Evolutionary conservation across 2,797 vertebrate species (phyloP).

Genomic region (Triplophysa yarkandensis): DNA sequence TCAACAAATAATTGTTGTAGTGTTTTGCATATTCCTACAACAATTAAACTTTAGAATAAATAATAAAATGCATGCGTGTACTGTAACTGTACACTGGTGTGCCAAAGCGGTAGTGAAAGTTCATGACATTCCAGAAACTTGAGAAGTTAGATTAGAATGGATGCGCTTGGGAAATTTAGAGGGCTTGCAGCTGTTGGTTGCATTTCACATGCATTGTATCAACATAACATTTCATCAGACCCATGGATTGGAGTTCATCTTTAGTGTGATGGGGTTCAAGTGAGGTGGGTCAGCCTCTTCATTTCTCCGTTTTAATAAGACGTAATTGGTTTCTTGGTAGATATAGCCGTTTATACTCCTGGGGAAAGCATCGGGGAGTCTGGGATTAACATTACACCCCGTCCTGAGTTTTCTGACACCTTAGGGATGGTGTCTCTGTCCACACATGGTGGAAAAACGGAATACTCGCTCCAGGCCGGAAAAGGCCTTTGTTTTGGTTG

Average conservation of each 20-base stretch:
- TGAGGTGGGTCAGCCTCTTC: slow-evolving; percentile 3
- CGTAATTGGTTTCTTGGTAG: background rate
- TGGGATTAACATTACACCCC: slow-evolving; percentile 64
- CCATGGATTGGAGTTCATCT: slow-evolving; percentile 21
- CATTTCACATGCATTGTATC: slow-evolving; percentile 18
- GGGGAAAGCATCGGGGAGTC: slow-evolving; percentile 31
- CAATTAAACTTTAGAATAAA: background rate
- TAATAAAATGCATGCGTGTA: slow-evolving; percentile 8
- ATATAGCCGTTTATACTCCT: background rate
- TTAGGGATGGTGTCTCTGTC: slow-evolving; percentile 53
- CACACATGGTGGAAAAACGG: slow-evolving; percentile 51
- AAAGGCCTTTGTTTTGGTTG: slow-evolving; percentile 59
- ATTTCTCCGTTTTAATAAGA: background rate
- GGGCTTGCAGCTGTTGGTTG: slow-evolving; percentile 37
- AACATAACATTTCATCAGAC: slow-evolving; percentile 27
- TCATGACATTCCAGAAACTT: slow-evolving; percentile 27
- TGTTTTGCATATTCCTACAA: background rate
- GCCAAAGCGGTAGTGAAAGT: slow-evolving; percentile 42
- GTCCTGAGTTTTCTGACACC: slow-evolving; percentile 51
- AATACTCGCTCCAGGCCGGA: slow-evolving; percentile 37
- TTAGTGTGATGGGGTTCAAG: slow-evolving; percentile 15
- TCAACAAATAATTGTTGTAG: background rate
- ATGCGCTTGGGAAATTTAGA: slow-evolving; percentile 25
- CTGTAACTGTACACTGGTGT: slow-evolving; percentile 38
- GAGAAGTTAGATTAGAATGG: slow-evolving; percentile 35